Base-by-base conservation (phyloP, 2,113 vertebrate genomes). In the Cyprinodon tularosa region DNA sequence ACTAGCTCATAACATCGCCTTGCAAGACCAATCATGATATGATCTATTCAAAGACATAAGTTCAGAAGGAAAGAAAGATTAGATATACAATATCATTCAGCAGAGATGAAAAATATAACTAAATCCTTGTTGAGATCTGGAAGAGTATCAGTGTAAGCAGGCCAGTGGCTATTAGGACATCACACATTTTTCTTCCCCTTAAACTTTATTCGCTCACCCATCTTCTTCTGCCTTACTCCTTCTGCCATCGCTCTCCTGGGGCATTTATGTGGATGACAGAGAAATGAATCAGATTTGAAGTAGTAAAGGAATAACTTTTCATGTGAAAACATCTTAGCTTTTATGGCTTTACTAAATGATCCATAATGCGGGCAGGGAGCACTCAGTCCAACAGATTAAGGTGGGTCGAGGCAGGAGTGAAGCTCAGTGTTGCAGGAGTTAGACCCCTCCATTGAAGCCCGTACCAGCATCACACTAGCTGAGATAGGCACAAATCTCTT, bases 321-420 rank as follows among this genome's bases (percentile, higher is more conserved):
- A 94, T 94, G 93, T 92, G 93, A 93, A 93, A 93, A 93, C 93
- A 93, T 91, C 93, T 93, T 79, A 83, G 91, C 85, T 92, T 94
- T 94, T 94, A 95, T 91, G 87, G 89, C 87, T 86, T 91, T 88
- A 87, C 93, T 94, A 95, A 95, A 95, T 91, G 92, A 91, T 91
- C 91, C 89, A 93, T 95, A 94, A 94, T 94, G 89, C 84, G 39
- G 80, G 85, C 71, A 82, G 88, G 84, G 88, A 89, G 89, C 87
- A 82, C 89, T 91, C 85, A 85, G 88, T 93, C 85, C 89, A 79
- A 64, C 77, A 85, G 91, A 91, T 93, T 91, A 80, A 85, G 86
- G 82, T 66, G 74, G 85, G 80, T 77, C 66, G 64, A 73, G 81
- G 76, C 15, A 59, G 72, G 68, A 72, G 83, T 74, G 77, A 78